A percentile compares a stretch with the other conserved stretches of the same genome.
phyloP scores from a whole-genome alignment of 2,888 invertebrate genomes.

The Sericinus montela region DNA sequence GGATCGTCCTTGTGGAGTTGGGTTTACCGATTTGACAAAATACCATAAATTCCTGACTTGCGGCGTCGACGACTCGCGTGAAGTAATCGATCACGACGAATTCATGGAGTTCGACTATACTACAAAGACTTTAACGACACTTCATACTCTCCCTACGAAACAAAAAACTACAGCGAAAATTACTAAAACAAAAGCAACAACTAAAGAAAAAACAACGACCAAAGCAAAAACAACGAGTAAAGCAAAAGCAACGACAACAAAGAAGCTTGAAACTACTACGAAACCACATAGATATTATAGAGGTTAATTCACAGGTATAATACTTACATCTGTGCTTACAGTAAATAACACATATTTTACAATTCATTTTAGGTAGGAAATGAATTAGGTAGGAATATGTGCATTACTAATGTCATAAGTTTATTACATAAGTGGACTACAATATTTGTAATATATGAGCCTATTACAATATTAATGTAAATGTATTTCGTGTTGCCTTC shows the following conservation, averaged over 20 bases:
- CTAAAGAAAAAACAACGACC: not conserved
- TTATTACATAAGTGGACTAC: too few species aligned
- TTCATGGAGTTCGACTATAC: slow-evolving; percentile 37
- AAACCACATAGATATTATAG: not conserved
- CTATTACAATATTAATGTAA: too few species aligned
- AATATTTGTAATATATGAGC: too few species aligned
- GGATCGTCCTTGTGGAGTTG: slow-evolving; percentile 64
- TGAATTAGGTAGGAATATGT: too few species aligned
- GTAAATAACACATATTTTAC: too few species aligned
- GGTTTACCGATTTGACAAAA: slow-evolving; percentile 50
- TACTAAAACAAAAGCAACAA: not conserved
- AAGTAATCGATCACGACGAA: slow-evolving; percentile 47
- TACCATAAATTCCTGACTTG: slow-evolving; percentile 62
- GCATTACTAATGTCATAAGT: too few species aligned
- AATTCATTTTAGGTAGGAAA: too few species aligned
- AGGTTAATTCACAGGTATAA: not conserved
- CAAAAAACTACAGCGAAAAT: not conserved
- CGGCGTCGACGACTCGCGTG: slow-evolving; percentile 63
- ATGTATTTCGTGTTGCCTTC: too few species aligned
- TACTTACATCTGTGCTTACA: too few species aligned
- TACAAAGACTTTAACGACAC: slow-evolving; percentile 12
- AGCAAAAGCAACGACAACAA: not conserved
- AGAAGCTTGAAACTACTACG: not conserved
- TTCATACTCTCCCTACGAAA: slow-evolving; percentile 2
- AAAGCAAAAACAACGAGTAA: too few species aligned